Conservation (phyloP, 2,113 vertebrate genomes). For the Xenopus borealis region DNA sequence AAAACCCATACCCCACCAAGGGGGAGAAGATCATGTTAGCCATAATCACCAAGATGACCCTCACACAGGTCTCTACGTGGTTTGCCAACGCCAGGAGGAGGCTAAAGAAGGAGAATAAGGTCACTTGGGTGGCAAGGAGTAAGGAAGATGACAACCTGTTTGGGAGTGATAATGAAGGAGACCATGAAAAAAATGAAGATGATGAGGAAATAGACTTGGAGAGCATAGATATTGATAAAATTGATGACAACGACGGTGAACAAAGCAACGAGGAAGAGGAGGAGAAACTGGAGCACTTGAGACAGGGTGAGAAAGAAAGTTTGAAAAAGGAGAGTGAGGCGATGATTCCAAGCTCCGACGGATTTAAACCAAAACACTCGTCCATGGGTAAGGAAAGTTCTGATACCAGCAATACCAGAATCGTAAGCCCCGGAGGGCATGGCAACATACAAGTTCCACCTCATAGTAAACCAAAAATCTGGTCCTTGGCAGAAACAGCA, state of each 20-base stretch:
- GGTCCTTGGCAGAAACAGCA: constrained; percentile 96
- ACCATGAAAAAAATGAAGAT: constrained; percentile 89
- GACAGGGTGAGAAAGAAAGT: constrained; percentile 64
- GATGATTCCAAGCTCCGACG: constrained; percentile 71
- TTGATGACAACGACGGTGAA: constrained; percentile 94
- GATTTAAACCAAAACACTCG: constrained; percentile 78
- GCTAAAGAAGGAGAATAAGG: constrained; percentile 96
- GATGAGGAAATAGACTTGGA: constrained; percentile 98
- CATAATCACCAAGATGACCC: constrained; percentile 96
- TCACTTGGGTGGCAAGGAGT: constrained; percentile 91
- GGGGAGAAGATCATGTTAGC: constrained; percentile 97
- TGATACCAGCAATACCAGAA: constrained; percentile 74
- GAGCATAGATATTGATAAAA: constrained; percentile 98
- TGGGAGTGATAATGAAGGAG: constrained; percentile 90
- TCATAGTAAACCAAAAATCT: constrained; percentile 96
- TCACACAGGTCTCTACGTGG: constrained; percentile 94
- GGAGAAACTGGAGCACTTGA: constrained; percentile 76
- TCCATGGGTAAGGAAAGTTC: constrained; percentile 74
- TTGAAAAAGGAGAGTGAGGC: constrained; percentile 76
- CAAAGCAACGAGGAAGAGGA: constrained; percentile 96
- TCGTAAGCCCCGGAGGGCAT: constrained; percentile 75
- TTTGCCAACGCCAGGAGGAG: constrained; percentile 88
- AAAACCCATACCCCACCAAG: constrained; percentile 97
- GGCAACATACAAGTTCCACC: constrained; percentile 79
- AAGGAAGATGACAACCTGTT: constrained; percentile 88